phyloP scores from a whole-genome alignment of 2,797 vertebrate species.

The Melanotaenia boesemani region DNA sequence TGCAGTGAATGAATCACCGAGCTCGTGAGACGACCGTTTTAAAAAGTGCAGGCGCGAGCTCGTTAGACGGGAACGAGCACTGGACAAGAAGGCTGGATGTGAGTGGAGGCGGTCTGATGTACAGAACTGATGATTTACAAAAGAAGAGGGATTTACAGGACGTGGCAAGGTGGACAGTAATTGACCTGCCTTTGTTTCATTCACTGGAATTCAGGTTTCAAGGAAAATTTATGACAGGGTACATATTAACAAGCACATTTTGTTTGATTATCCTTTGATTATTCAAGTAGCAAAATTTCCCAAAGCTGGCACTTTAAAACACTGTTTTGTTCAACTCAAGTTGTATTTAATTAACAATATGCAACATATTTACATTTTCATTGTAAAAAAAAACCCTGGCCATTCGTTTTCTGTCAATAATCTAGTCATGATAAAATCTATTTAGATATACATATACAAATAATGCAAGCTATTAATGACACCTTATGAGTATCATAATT shows the following conservation, averaged over 20 bases:
- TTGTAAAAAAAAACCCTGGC: not conserved
- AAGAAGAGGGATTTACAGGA: not conserved
- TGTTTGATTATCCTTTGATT: too few relatives aligned
- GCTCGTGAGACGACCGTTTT: conserved; percentile 43
- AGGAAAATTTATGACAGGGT: not conserved
- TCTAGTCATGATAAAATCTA: not conserved
- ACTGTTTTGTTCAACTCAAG: not conserved
- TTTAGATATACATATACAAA: not conserved
- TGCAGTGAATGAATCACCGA: conserved; percentile 23
- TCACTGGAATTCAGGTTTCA: conserved; percentile 21
- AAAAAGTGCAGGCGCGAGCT: conserved; percentile 66
- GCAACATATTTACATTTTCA: not conserved
- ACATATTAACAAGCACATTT: not conserved
- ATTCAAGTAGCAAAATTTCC: not conserved
- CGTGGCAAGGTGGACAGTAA: conserved; percentile 3
- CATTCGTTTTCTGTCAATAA: not conserved
- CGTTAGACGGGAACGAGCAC: conserved; percentile 60
- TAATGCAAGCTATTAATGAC: not conserved
- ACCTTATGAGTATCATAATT: too few relatives aligned
- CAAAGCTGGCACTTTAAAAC: not conserved
- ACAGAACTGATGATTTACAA: conserved; percentile 16
- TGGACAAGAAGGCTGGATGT: conserved; percentile 17
- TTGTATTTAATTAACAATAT: not conserved
- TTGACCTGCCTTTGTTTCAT: conserved; percentile 1
- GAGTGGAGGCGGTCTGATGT: not conserved